A percentile compares a stretch with the other conserved stretches of the same genome.
Conservation (phyloP, 2,797 vertebrate species). For the Pantherophis vulpinus region DNA sequence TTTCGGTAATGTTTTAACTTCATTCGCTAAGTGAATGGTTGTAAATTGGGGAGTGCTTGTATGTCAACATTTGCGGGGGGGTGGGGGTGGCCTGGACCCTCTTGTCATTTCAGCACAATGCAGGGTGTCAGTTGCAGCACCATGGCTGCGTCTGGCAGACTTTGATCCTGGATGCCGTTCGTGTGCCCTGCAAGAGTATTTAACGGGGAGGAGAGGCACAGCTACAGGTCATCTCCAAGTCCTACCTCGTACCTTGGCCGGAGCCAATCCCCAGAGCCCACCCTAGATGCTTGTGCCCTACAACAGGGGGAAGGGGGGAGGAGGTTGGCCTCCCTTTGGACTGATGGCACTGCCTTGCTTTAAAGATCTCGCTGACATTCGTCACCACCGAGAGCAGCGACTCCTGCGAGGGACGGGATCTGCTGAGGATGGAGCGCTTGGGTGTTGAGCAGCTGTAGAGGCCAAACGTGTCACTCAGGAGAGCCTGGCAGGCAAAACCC, state of each 20-base stretch:
- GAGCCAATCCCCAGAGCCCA: neutral
- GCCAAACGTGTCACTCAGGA: rapidly evolving
- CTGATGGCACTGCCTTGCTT: neutral
- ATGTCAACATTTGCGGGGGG: neutral
- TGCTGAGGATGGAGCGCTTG: conserved; percentile 39
- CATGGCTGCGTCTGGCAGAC: neutral
- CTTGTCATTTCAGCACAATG: neutral
- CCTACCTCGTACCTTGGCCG: neutral
- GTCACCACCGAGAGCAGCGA: neutral
- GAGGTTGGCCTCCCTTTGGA: neutral
- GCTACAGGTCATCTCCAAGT: neutral
- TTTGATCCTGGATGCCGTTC: neutral
- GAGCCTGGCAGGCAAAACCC: rapidly evolving
- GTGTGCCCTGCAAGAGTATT: neutral
- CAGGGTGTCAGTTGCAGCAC: neutral
- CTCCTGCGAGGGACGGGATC: conserved; percentile 29
- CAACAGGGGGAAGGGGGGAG: too few relatives aligned
- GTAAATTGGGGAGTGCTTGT: neutral
- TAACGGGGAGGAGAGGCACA: neutral
- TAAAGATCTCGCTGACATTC: conserved; percentile 49
- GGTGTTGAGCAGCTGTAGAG: conserved; percentile 32
- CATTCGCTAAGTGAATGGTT: too few relatives aligned
- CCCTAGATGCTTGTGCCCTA: neutral
- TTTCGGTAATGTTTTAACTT: too few relatives aligned
- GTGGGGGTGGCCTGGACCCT: too few relatives aligned